Evolutionary conservation across 2,888 invertebrate species (phyloP).

Genomic region (Acanthoscelides obtectus): DNA sequence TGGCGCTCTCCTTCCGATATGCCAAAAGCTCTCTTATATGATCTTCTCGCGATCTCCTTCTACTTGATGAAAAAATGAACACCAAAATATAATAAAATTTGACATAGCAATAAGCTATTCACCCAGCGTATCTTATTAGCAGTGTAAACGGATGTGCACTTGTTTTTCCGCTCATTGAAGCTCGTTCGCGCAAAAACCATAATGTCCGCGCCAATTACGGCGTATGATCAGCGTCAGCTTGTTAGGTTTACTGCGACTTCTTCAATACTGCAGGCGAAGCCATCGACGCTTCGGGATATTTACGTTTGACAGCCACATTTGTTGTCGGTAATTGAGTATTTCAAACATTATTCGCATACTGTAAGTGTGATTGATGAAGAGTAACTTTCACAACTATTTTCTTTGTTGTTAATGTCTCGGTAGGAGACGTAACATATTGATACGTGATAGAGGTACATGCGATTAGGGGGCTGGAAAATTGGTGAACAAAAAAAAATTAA

Average conservation of each 20-base stretch:
- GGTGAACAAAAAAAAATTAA: no score
- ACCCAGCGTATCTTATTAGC: not conserved
- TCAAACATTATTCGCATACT: not conserved
- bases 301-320: not conserved
- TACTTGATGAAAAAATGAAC: no score
- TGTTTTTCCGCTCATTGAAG: not conserved
- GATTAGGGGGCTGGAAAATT: no score
- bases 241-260: not conserved
- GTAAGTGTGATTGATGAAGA: no score
- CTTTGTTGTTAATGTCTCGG: no score
- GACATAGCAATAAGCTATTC: not conserved
- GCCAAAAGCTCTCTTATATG: no score
- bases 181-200: not conserved
- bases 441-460: no score
- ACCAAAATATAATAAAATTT: no score
- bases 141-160: not conserved
- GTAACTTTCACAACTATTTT: no score
- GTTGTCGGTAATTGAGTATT: not conserved
- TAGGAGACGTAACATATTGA: no score
- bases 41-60: no score
- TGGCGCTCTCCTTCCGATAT: no score
- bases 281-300: not conserved
- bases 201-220: not conserved
- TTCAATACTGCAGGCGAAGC: not conserved
- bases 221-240: not conserved